phyloP scores from a whole-genome alignment of 1,140 invertebrate species.

The Hyposmocoma kahamanoa region DNA sequence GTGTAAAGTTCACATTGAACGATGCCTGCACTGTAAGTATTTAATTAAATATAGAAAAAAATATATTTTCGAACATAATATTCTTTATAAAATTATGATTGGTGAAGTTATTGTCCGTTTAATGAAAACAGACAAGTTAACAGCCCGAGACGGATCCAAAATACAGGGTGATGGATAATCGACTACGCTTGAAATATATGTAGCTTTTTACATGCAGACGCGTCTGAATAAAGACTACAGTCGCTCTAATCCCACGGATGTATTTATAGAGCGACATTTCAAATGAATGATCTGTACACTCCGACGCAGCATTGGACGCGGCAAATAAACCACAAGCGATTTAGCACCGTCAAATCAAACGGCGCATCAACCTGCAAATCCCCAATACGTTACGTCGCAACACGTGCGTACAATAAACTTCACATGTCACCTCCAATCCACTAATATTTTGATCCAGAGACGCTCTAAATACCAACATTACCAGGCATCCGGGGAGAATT shows the following conservation, averaged over 20 bases:
- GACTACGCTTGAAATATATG: too few species aligned
- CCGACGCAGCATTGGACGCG: slow-evolving; percentile 8
- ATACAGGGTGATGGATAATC: too few species aligned
- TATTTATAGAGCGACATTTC: slow-evolving; percentile 19
- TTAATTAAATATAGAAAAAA: too few species aligned
- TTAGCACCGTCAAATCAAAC: slow-evolving; percentile 30
- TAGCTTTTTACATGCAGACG: too few species aligned
- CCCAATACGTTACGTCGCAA: slow-evolving; percentile 19
- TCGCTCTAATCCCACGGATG: slow-evolving; percentile 13
- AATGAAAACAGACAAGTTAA: too few species aligned
- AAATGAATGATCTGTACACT: slow-evolving; percentile 11
- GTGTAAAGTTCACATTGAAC: too few species aligned
- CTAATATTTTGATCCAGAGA: slow-evolving; percentile 44
- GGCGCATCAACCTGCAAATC: slow-evolving; percentile 29
- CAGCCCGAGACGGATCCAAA: too few species aligned
- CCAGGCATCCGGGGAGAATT: slow-evolving; percentile 44
- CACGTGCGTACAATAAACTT: slow-evolving; percentile 55
- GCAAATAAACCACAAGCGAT: slow-evolving; percentile 25
- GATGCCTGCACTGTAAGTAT: too few species aligned
- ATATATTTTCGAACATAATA: too few species aligned
- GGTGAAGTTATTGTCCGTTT: too few species aligned
- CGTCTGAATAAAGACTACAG: too few species aligned
- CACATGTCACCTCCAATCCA: slow-evolving; percentile 21
- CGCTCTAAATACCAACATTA: slow-evolving; percentile 29
- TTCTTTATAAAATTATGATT: too few species aligned